Evolutionary conservation across 2,888 invertebrate species (phyloP), one percentile per base, ranked within the genome.

Genomic region (Amphiduros pacificus): DNA sequence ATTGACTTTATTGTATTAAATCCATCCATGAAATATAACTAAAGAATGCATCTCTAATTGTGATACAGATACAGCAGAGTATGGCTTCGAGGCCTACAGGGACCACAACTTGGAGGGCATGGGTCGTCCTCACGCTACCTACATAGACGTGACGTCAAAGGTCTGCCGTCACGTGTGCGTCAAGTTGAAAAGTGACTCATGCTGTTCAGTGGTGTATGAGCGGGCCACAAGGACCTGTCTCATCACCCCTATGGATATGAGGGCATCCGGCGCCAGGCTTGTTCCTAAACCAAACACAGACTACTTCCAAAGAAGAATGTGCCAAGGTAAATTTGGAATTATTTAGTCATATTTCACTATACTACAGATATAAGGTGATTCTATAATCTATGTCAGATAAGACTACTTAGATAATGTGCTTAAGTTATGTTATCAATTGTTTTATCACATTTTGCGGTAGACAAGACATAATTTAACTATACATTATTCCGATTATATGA

Each of bases 191-290:
- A 55, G 65, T 41, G 65, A 61, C 55, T 65, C 65, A 9, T 67
- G 67, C 62, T 67, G 67, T 50, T 61, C 63, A 22, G 62, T 67
- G 26, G 44, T 66, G 20, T 67, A 63, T 51, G 63, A 66, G 22
- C 48, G 63, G 1, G 17, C 36, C 36, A 58, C 61, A 6, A 20
- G 62, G 14, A 49, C 66, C n/a, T 67, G 67, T 28, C 55, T 44
- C 50, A 52, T 67, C 36, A 67, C 67, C n/a, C 65, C 67, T 14
- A 48, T 66, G 26, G 65, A 63, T 24, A 41, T 56, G 31, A 58
- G 41, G n/a, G 50, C 61, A 20, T 44, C 44, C 14, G 60, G 60
- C 17, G 61, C 52, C 6, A 55, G 40, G 17, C 57, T 67, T 22
- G 53, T 56, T 2, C 28, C 26, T 22, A 54, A 44, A 20, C 40